These are phyloP conservation scores for Plumapathes pennacea DNA, from an alignment of 92 coral and sea anemone species.

Conservation along the genomic window DNA sequence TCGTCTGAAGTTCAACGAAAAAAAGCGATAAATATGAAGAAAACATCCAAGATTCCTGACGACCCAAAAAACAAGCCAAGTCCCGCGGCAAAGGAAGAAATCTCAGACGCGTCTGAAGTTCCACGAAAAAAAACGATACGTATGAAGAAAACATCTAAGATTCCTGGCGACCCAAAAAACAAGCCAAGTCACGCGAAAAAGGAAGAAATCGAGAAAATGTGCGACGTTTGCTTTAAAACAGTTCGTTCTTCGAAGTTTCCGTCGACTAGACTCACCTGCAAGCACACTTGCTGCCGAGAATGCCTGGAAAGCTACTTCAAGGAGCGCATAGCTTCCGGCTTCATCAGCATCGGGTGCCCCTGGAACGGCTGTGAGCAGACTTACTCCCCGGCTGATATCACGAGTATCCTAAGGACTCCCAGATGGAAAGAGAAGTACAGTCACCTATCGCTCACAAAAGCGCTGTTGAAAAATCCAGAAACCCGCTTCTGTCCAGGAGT, in stretches of 20 bases:
- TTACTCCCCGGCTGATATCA: not conserved
- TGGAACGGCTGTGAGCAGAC: not conserved
- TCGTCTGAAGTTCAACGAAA: no score
- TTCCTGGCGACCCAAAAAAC: not conserved
- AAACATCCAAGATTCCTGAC: no score
- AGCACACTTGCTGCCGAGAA: slow-evolving; percentile 3
- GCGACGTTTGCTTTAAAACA: no score
- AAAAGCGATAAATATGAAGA: no score
- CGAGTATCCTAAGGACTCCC: not conserved
- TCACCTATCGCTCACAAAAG: slow-evolving; percentile 8
- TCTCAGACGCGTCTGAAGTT: not conserved
- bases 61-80: no score
- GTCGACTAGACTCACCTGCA: no score
- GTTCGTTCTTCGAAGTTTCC: no score
- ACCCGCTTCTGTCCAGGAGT: slow-evolving; percentile 39
- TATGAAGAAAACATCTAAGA: not conserved
- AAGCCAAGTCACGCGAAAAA: not conserved
- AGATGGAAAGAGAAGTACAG: slow-evolving; percentile 3
- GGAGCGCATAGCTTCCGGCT: not conserved
- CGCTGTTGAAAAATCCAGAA: slow-evolving; percentile 16
- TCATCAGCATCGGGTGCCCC: slow-evolving; percentile 16
- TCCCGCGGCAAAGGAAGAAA: not conserved
- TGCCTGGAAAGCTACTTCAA: slow-evolving; percentile 16
- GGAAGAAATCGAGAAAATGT: not conserved
- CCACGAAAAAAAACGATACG: not conserved